Evolutionary conservation across 2,113 vertebrate species (phyloP), one percentile per base, ranked within the genome.

Genomic region (Dissostichus mawsoni): DNA sequence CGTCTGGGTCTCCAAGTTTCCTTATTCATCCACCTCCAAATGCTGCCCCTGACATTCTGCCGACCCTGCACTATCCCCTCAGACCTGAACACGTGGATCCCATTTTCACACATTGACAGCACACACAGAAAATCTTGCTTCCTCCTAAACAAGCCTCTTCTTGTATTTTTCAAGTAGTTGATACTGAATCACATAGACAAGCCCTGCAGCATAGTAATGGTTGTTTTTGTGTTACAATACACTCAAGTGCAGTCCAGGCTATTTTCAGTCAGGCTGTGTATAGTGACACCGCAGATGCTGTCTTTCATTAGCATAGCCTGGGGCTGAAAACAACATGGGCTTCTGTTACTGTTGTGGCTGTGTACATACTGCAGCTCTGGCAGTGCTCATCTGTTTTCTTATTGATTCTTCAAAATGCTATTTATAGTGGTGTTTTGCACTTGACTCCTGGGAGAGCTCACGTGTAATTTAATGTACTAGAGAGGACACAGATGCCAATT

Each of bases 331-430:
- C 76, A 76, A 23, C 64, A 78, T n/a, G 0, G 72, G 68, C 69
- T 88, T 62, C 57, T 65, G 59, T 87, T 78, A 73, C 81, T 81
- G 62, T 52, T 58, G 58, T 20, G 58, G 47, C 68, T 52, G 47
- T 50, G 76, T 47, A n/a, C 45, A 36, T 16, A 62, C 68, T 69
- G 47, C 51, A 14, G 12, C 4, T 23, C 20, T 50, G 55, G 41
- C 2, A 48, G 55, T 5, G 5, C 56, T 73, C 76, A 53, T 68
- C 64, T 78, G 64, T 36, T 82, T 63, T 55, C 55, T 58, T 0
- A 82, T 74, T 64, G 72, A 87, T 87, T 87, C 72, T 64, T 70
- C 5, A 41, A 20, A 57, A 62, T 78, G 69, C 76, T 83, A 72
- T 83, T 80, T 25, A 82, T 85, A 71, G 68, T 7, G 2, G 48